Evolutionary conservation across 2,113 vertebrate genomes (phyloP), one percentile per base, ranked within the genome.

Genomic region (Pelmatolapia mariae): DNA sequence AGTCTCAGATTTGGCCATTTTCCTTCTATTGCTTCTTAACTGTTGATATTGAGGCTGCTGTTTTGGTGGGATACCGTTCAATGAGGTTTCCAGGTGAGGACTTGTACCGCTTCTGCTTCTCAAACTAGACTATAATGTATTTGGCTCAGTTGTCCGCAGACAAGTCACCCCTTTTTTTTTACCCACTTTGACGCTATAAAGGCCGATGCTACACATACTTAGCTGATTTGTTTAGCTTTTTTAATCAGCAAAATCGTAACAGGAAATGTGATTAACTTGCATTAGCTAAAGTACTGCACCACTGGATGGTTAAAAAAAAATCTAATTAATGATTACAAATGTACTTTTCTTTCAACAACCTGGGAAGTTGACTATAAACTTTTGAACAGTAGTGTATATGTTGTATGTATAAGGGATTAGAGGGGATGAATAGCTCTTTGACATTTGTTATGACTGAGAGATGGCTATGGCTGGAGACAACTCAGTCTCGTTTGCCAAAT

Each of bases 401-500:
- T 29, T 86, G 6, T 83, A 38, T 57, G 38, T 50, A 11, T 54
- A 59, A 43, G 45, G 90, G 92, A 93, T 92, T 92, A 91, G 83
- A 79, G 71, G 50, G 88, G 89, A 93, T 93, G 89, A 96, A 93
- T 90, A 56, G 90, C 87, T 89, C 89, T 93, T 93, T 94, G 88
- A 93, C 91, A 45, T 85, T 92, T 94, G 93, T 94, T 92, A 88
- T 90, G 90, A 92, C 89, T 94, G 93, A 92, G 71, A 47, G 71
- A 76, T 31, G 24, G 24, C 10, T 76, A 47, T 76, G 71, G 66
- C 89, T 85, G 73, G 59, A 82, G 86, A 88, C 31, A 61, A 86
- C 85, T 86, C 85, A 4, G 68, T 59, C 84, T 29, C 56, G 83
- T 79, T 90, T 63, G 86, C 57, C 83, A 8, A 85, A 89, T 87